These are phyloP conservation scores for Hirudo medicinalis DNA, from an alignment of 1,140 invertebrate species.

Conservation along the genomic window DNA sequence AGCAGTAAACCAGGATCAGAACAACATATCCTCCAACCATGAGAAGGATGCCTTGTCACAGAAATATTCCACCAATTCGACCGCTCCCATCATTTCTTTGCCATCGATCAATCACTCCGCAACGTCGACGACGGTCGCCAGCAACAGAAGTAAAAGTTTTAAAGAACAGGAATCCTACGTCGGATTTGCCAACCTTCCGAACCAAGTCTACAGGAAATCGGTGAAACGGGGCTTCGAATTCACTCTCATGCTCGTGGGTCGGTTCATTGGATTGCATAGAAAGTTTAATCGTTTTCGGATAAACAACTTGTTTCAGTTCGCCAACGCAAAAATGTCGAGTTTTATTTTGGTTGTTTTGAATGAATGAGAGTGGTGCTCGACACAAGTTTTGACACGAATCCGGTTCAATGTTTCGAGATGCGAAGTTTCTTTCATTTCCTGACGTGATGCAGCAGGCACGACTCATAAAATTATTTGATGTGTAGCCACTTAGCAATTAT, in stretches of 20 bases:
- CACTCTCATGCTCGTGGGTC: slow-evolving; percentile 46
- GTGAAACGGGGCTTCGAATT: slow-evolving; percentile 47
- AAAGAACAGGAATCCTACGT: slow-evolving; percentile 34
- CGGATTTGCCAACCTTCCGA: slow-evolving; percentile 45
- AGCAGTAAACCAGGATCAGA: background rate
- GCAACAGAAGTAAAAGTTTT: background rate
- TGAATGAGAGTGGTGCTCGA: no score
- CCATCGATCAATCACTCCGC: background rate
- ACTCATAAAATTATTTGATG: no score
- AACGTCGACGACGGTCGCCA: no score
- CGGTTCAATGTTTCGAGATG: no score
- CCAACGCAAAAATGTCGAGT: no score
- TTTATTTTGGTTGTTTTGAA: no score
- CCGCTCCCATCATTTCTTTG: background rate
- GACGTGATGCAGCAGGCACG: no score
- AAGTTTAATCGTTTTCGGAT: no score
- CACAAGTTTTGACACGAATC: no score
- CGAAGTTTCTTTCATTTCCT: no score
- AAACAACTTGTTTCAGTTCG: no score
- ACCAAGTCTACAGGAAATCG: slow-evolving; percentile 45
- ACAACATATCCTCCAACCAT: background rate
- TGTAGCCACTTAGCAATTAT: no score
- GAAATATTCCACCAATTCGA: background rate
- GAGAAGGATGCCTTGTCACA: background rate
- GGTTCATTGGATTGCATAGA: slow-evolving; percentile 25